Evolutionary conservation across 2,888 invertebrate species (phyloP), one percentile per base, ranked within the genome.

Genomic region (Gibbula magus): DNA sequence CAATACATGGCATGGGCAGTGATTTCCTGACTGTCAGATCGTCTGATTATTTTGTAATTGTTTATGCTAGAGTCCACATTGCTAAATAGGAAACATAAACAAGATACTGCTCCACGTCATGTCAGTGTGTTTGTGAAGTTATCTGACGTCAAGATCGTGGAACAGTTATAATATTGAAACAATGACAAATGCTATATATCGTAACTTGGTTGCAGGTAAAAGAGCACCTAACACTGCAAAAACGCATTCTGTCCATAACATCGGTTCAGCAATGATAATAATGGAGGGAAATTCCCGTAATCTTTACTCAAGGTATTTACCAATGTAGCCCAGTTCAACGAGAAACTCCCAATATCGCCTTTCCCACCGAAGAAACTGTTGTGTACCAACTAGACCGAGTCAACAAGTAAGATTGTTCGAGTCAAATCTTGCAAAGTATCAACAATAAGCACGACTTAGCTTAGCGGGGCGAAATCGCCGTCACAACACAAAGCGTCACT

Each of bases 301-400:
- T 32, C 32, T 70, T 70, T 29, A 25, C 70, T 35, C 35, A 70
- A 70, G 20, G 70, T 32, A 70, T 32, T 70, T 70, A 39, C 18
- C 29, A 20, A 35, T 35, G n/a, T 39, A 20, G 25, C n/a, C 18
- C 70, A 13, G 18, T 18, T 32, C 35, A 70, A 39, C 67, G 70
- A 70, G 70, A 70, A 70, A 35, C 16, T 10, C 32, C 20, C 16
- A 35, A 35, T 16, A 5, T 32, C 20, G 39, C 20, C 20, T 70
- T 70, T 70, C 70, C 70, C 70, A 70, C 70, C 32, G 35, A 35
- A 70, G 56, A 56, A 56, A 16, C 39, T 20, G 35, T 35, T 70
- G 70, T 70, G 70, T 39, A 35, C 39, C 13, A 2, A 20, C 18
- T 16, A 7, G 20, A 5, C n/a, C 8, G 16, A 70, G 70, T 70